A percentile compares a stretch with the other conserved stretches of the same genome.
phyloP scores from a whole-genome alignment of 2,797 vertebrate genomes.

The Phrynocephalus forsythii region DNA sequence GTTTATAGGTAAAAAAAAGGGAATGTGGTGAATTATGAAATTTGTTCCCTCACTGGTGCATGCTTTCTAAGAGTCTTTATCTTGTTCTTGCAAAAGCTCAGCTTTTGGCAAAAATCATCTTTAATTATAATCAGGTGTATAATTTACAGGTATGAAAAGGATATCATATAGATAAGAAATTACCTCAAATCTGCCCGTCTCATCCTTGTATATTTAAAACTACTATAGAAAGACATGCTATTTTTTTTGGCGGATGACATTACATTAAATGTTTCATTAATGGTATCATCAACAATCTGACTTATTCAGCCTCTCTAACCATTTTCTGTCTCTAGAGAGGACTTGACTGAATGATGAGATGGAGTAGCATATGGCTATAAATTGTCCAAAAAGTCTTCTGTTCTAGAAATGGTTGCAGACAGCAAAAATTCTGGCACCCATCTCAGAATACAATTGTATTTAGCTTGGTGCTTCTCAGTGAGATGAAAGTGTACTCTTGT shows the following conservation, averaged over 20 bases:
- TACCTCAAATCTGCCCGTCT: neutral
- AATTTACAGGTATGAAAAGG: slow-evolving; percentile 36
- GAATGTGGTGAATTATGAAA: slow-evolving; percentile 28
- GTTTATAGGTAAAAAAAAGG: slow-evolving; percentile 60
- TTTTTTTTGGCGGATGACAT: neutral
- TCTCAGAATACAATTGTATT: neutral
- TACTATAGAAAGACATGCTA: neutral
- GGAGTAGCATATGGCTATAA: slow-evolving; percentile 6
- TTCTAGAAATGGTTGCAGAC: neutral
- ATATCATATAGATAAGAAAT: slow-evolving; percentile 15
- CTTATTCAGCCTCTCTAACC: neutral
- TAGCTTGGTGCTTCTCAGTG: neutral
- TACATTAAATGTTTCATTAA: neutral
- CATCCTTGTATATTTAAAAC: neutral
- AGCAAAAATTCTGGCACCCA: neutral
- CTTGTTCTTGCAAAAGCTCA: slow-evolving; percentile 38
- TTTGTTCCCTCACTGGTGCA: slow-evolving; percentile 56
- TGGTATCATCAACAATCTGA: slow-evolving; percentile 3
- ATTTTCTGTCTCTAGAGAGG: neutral
- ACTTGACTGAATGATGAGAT: slow-evolving; percentile 9
- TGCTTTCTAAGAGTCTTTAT: slow-evolving; percentile 56
- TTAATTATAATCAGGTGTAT: slow-evolving; percentile 42
- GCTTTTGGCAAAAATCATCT: slow-evolving; percentile 43
- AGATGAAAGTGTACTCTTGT: neutral
- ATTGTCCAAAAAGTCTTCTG: neutral